A percentile compares a stretch with the other conserved stretches of the same genome.
Conservation (phyloP, 2,888 invertebrate genomes). For the Minunthozetes semirufus region DNA sequence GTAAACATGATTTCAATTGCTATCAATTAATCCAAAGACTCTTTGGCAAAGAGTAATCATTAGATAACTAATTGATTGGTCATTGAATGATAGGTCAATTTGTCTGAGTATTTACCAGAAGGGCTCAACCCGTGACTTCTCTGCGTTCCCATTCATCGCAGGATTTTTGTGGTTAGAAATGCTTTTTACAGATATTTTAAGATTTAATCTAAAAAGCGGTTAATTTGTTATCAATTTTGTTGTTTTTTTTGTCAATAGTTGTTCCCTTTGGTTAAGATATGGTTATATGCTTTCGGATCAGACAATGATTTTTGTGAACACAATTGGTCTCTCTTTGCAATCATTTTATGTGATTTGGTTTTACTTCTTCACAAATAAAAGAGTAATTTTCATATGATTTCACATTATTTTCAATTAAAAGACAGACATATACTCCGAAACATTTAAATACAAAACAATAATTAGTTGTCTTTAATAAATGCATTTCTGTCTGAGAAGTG, state of each 20-base stretch:
- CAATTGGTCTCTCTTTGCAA: conserved; percentile 65
- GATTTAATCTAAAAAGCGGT: conserved; percentile 3
- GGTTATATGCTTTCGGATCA: conserved; percentile 65
- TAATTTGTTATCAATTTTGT: conserved; percentile 13
- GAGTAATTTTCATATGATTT: conserved; percentile 49
- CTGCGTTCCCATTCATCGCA: conserved; percentile 68
- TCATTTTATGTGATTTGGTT: conserved; percentile 63
- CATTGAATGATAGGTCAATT: conserved; percentile 57
- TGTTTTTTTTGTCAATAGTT: conserved; percentile 54
- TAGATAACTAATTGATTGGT: not conserved
- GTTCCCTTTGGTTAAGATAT: conserved; percentile 71
- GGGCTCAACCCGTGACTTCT: conserved; percentile 67
- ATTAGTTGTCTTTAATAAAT: too few relatives aligned
- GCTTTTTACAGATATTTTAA: not conserved
- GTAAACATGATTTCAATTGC: too few relatives aligned
- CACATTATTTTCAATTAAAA: not conserved
- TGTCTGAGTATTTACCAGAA: conserved; percentile 67
- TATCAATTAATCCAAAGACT: too few relatives aligned
- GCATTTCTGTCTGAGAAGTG: too few relatives aligned
- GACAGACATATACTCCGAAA: too few relatives aligned
- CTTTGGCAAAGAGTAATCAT: too few relatives aligned
- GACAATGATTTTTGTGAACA: conserved; percentile 67
- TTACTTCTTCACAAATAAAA: conserved; percentile 65
- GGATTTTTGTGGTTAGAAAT: conserved; percentile 63
- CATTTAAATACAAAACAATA: too few relatives aligned